Percentiles rank a stretch among this genome's conserved stretches.
Evolutionary conservation across 23 tunicate genomes (phyloP).

Genomic region (Phallusia fumigata): DNA sequence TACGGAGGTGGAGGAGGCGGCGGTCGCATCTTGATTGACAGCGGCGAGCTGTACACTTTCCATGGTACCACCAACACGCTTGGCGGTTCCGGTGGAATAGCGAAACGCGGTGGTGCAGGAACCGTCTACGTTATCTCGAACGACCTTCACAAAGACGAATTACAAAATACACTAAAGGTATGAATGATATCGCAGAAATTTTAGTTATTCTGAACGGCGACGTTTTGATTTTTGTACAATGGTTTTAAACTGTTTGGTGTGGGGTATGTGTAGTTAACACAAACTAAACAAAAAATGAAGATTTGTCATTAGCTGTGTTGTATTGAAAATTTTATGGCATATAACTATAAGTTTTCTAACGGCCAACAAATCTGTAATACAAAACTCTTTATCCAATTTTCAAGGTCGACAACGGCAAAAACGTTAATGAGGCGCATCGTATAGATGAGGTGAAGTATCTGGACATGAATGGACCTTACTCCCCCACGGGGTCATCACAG

Average conservation of each 20-base stretch:
- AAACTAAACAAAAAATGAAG: no score
- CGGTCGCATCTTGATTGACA: conserved; percentile 36
- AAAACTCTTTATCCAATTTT: neutral
- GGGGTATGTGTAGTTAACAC: no score
- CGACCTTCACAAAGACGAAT: conserved; percentile 11
- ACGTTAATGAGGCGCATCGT: conserved; percentile 5
- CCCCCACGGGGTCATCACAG: neutral
- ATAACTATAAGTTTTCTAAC: no score
- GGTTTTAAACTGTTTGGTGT: no score
- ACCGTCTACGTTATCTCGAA: conserved; percentile 18
- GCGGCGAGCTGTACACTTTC: conserved; percentile 16
- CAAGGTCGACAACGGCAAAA: conserved; percentile 13
- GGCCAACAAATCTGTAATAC: neutral
- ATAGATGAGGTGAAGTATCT: conserved; percentile 6
- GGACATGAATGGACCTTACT: conserved; percentile 26
- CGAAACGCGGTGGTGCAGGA: conserved; percentile 29
- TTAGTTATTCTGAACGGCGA: no score
- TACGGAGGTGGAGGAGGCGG: conserved; percentile 35
- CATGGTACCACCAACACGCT: neutral
- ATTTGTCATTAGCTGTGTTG: no score
- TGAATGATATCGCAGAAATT: neutral
- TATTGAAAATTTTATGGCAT: no score
- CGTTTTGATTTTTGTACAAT: no score
- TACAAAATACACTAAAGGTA: conserved; percentile 10
- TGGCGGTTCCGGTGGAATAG: conserved; percentile 21